Evolutionary conservation across 2,888 invertebrate genomes (phyloP).

Genomic region (Coenonympha arcania): DNA sequence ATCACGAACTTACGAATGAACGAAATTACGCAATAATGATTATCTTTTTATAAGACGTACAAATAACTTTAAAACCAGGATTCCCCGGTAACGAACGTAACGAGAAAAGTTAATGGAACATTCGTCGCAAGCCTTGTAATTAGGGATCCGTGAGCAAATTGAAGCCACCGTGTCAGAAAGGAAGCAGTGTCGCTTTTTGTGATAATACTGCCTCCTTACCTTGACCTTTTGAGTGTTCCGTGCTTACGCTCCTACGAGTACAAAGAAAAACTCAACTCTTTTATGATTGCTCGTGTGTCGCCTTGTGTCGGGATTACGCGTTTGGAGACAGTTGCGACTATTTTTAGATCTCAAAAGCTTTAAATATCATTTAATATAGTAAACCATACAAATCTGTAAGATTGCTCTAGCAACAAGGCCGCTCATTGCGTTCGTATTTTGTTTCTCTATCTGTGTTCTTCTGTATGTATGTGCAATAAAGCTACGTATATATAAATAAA

Average conservation of each 20-base stretch:
- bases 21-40: too few relatives aligned
- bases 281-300: constrained; percentile 1
- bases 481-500: too few relatives aligned
- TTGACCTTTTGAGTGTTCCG: constrained; percentile 7
- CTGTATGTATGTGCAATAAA: too few relatives aligned
- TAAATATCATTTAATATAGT: too few relatives aligned
- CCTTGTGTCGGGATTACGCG: not conserved
- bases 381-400: too few relatives aligned
- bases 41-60: too few relatives aligned
- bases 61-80: constrained; percentile 11
- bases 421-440: too few relatives aligned
- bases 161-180: not conserved
- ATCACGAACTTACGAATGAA: too few relatives aligned
- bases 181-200: constrained; percentile 6
- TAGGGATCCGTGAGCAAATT: constrained; percentile 16
- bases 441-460: too few relatives aligned
- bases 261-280: constrained; percentile 1
- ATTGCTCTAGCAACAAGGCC: too few relatives aligned
- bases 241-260: not conserved
- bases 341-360: not conserved
- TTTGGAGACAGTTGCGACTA: not conserved
- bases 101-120: constrained; percentile 42
- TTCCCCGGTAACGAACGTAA: constrained; percentile 34
- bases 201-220: not conserved
- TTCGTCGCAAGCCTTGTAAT: constrained; percentile 23